These are phyloP conservation scores for Steinernema carpocapsae DNA, from an alignment of 2,888 invertebrate species.

Conservation along the genomic window DNA sequence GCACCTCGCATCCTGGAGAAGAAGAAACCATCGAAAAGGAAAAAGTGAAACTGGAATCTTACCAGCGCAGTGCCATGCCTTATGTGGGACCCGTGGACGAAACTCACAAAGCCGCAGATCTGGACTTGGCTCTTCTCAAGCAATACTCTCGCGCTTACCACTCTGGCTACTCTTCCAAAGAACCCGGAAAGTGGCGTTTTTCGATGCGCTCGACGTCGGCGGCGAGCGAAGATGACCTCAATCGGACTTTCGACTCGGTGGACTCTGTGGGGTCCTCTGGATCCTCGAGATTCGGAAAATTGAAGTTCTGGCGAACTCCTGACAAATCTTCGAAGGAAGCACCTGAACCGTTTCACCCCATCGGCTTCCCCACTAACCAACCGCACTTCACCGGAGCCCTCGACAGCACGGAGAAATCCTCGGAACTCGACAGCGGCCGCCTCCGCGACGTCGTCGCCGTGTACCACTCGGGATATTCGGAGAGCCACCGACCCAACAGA, in stretches of 20 bases:
- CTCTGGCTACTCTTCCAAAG: conserved; percentile 42
- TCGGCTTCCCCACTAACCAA: not conserved
- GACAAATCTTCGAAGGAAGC: conserved; percentile 29
- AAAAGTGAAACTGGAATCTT: conserved; percentile 5
- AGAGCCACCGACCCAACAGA: not conserved
- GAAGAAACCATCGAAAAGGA: conserved; percentile 32
- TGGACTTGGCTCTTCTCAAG: conserved; percentile 41
- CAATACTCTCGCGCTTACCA: conserved; percentile 44
- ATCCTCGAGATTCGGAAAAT: conserved; percentile 4
- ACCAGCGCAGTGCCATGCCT: not conserved
- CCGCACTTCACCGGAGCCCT: conserved; percentile 40
- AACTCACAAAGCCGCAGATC: conserved; percentile 35
- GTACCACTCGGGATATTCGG: conserved; percentile 29
- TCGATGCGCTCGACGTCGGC: not conserved
- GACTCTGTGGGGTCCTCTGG: conserved; percentile 11
- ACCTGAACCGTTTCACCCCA: too few species aligned
- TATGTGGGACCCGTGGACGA: not conserved
- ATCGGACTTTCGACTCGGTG: conserved; percentile 20
- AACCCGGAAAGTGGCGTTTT: conserved; percentile 29
- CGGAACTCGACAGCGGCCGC: conserved; percentile 40
- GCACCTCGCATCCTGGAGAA: conserved; percentile 20
- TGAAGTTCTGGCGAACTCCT: not conserved
- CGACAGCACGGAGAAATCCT: not conserved
- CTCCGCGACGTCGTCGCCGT: conserved; percentile 32
- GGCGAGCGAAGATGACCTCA: too few species aligned